Evolutionary conservation across 2,113 vertebrate genomes (phyloP), one percentile per base, ranked within the genome.

Genomic region (Passer montanus): DNA sequence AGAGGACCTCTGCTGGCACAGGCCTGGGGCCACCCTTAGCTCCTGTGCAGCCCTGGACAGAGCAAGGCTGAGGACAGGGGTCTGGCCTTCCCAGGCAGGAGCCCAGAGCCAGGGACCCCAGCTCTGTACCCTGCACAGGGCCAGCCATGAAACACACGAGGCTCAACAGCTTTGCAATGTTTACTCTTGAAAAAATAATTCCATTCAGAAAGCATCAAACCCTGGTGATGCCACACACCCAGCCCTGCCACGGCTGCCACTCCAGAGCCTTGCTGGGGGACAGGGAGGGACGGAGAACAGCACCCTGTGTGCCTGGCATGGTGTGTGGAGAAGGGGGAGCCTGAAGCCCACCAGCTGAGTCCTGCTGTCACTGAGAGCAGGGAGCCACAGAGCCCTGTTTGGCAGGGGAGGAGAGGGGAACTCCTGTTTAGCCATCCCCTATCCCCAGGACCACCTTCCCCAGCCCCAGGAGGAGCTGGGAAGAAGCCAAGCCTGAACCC

Each of bases 161-260:
- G 52, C 56, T 84, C 58, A 94, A 95, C 92, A 95, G 93, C 88
- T 95, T 92, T 87, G 92, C 94, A 95, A 33, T 28, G 46, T 97
- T 97, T 97, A 96, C 75, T 96, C 90, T 86, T 96, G 95, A 95
- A 95, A 97, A 97, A 96, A 96, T 95, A 95, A 90, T 89, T 92
- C 4, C 10, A 81, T 93, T 94, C 64, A 56, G 85, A 94, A 94
- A 95, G 96, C 68, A 0, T 70, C 92, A 73, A 93, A 69, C 52
- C 83, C 76, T 13, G 31, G 73, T 67, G 79, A 47, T 44, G 75
- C 74, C 72, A 67, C 7, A 4, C 26, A 28, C 84, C 73, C 84
- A 47, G 66, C 59, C 23, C 84, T n/a, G 28, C 73, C 37, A 26
- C 0, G 0, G 87, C 88, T 15, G 1, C 94, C 30, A 11, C n/a